Base-by-base conservation (phyloP, 2,797 vertebrate species). In the Onychomys leucogaster region DNA sequence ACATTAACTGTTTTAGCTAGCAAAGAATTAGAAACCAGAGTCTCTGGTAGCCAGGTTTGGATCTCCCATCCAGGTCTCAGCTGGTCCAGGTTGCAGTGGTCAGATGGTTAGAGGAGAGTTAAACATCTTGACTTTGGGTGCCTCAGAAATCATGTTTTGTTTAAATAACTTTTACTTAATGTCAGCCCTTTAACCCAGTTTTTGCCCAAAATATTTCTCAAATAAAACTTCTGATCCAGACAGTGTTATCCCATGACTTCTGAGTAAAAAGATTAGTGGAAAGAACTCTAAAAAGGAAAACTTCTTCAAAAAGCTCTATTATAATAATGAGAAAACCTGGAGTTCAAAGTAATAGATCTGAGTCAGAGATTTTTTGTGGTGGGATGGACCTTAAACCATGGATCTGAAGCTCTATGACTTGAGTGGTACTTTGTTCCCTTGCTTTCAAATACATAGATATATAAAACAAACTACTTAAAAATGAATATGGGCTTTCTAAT, bases 151-250 rank as follows among this genome's bases (percentile, higher is more conserved):
- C 49, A 32, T 77, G 13, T 77, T 80, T 87, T 37, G 23, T 65
- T 91, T 61, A 41, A 80, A 14, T 94, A 14, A 96, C 4, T 90
- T 34, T 49, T 25, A 55, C 19, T 82, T 82, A 82, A 16, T 52
- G 29, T 43, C 81, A 80, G 32, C 5, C 87, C 52, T 77, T 91
- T 96, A 92, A 75, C 59, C 21, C 90, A 37, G 46, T 52, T 93
- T 94, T 90, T 81, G 69, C 25, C 25, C 5, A 59, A 82, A 86
- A 16, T 90, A 29, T 92, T 94, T 92, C 43, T 94, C 21, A 92
- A 87, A 52, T 10, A 84, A 84, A 55, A 81, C 6, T 37, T 13
- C n/a, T 78, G 63, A 17, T 73, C 17, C 5, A 78, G 55, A 59
- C 4, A 77, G 21, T 91, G 2, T 76, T 89, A 57, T 81, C 84